Conservation (phyloP, 2,797 vertebrate genomes). For the Oreochromis mossambicus region DNA sequence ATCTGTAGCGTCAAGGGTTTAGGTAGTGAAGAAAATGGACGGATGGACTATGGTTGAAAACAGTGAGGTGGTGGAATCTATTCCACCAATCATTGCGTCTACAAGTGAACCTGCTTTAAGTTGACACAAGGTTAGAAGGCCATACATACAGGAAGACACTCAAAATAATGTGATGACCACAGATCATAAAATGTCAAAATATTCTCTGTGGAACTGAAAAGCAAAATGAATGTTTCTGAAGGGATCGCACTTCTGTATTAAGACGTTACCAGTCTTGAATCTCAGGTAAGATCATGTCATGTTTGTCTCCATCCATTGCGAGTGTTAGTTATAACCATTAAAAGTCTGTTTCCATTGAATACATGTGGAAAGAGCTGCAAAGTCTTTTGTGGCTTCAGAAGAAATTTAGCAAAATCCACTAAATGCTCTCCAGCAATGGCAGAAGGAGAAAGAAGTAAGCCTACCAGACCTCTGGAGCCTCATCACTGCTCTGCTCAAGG, state of each 20-base stretch:
- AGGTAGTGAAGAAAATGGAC: neutral
- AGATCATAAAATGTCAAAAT: neutral
- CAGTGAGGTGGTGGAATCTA: fast-evolving
- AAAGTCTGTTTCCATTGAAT: neutral
- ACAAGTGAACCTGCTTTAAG: neutral
- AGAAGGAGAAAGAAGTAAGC: neutral
- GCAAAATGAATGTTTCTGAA: neutral
- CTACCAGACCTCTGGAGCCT: neutral
- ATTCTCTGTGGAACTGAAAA: neutral
- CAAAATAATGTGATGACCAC: neutral
- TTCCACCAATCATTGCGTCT: neutral
- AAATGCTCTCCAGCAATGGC: neutral
- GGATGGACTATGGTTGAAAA: neutral
- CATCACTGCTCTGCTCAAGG: neutral
- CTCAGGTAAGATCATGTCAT: neutral
- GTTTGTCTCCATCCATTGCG: neutral
- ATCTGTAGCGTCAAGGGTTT: fast-evolving
- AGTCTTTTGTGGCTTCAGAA: neutral
- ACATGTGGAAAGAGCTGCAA: neutral
- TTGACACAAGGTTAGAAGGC: neutral
- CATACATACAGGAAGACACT: neutral
- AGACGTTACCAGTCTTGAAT: neutral
- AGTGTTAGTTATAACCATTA: neutral
- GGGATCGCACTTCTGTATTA: neutral
- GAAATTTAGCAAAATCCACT: neutral